Base-by-base conservation (phyloP, 2,888 invertebrate genomes). In the Drosophila meridionalis region DNA sequence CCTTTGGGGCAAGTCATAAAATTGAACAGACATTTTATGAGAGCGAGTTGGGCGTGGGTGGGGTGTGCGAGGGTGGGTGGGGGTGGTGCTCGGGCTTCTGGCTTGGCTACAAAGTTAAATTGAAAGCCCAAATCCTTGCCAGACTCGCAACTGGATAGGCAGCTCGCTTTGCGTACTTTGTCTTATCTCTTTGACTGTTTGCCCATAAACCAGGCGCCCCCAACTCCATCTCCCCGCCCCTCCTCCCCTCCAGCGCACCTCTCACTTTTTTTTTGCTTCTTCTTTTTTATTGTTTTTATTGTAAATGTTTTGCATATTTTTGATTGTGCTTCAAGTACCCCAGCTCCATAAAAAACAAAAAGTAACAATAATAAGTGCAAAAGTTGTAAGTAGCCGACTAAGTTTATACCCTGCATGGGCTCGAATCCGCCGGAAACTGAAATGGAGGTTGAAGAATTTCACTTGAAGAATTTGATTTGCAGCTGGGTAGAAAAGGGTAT, bases 241-340 rank as follows among this genome's bases (percentile, higher is more conserved):
- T 14, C 20, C 28, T 0, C 6, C 7, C 7, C 42, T 7, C n/a
- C 5, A 20, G 20, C 26, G 32, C 40, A 34, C 59, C 57, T 53
- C 30, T 30, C 67, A 42, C 30, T 72, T 82, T 78, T 76, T 77
- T 67, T 74, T 82, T 76, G 1, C 5, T 7, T 6, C n/a, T 7
- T n/a, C 1, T 76, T 65, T 72, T 82, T 74, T 82, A 87, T 84
- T 84, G 76, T 28, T 82, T 83, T 86, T 89, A 90, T 85, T 85
- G 87, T 77, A 80, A 88, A 84, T 84, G 74, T 64, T 84, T 84
- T 83, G 89, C 84, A 84, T 84, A 90, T 85, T 90, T 84, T 83
- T 86, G 87, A 86, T 86, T 86, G 83, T 34, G 43, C 34, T 20
- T 32, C 40, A 36, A 36, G 53, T 20, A 20, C 8, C 55, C 38